These are phyloP conservation scores for Castor canadensis DNA, from an alignment of 2,113 vertebrate genomes.

Conservation along the genomic window DNA sequence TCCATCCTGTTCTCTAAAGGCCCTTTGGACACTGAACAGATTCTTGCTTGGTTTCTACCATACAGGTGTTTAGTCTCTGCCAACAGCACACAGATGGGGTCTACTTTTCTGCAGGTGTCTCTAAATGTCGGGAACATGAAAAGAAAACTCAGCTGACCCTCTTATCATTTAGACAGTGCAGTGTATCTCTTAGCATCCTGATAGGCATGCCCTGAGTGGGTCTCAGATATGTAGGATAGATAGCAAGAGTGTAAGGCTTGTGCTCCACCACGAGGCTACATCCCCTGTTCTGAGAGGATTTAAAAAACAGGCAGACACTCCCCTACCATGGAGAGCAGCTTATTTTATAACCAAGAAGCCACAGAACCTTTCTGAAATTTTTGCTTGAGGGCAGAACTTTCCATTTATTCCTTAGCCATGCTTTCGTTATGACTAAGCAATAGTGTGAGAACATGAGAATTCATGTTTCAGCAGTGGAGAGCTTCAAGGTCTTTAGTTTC, in stretches of 20 bases:
- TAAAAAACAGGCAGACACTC: background rate
- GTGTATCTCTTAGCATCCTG: background rate
- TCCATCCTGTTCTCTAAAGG: background rate
- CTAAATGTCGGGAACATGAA: slow-evolving; percentile 21
- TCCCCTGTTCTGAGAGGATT: no score
- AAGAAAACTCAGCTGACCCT: background rate
- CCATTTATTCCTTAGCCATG: background rate
- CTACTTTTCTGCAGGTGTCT: slow-evolving; percentile 36
- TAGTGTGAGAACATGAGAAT: background rate
- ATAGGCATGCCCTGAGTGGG: background rate
- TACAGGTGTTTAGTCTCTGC: background rate
- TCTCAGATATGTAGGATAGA: background rate
- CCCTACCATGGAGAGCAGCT: background rate
- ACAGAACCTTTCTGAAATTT: background rate
- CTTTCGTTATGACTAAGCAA: slow-evolving; percentile 10
- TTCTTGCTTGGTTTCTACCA: background rate
- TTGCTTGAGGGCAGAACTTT: slow-evolving; percentile 22
- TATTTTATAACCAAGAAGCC: background rate
- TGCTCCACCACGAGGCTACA: no score
- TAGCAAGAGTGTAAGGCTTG: background rate
- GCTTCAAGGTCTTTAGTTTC: background rate
- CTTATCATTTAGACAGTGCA: background rate
- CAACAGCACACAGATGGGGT: background rate
- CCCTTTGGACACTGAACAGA: background rate
- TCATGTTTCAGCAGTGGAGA: background rate